Base-by-base conservation (phyloP, 2,113 vertebrate species). In the Daphoenositta chrysoptera region DNA sequence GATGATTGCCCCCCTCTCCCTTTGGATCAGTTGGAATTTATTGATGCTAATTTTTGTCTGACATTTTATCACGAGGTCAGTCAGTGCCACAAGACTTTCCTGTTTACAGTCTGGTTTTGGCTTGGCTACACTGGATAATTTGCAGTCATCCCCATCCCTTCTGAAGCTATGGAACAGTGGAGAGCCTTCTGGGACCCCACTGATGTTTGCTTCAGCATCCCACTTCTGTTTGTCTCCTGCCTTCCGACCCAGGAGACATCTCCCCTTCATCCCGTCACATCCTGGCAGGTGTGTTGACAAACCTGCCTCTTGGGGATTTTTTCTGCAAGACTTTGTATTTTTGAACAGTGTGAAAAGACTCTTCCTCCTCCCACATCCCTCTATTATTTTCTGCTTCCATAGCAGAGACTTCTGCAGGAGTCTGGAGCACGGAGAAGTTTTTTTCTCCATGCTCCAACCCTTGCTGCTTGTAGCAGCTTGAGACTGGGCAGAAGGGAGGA, bases 311-410 rank as follows among this genome's bases (percentile, higher is more conserved):
- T 0, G 5, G 90, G 79, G 9, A 26, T 92, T 73, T 54, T 88
- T 92, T 73, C 89, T 70, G 42, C 42, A 50, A 83, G 86, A 35
- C 90, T 95, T 87, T 92, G 83, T 89, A 11, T 54, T 68, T 83
- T 30, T 37, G 47, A 91, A 5, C 57, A 42, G 28, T 58, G 50
- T 63, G 68, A 89, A 87, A 79, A 73, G 76, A 28, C 76, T 90
- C 79, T 93, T 94, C 85, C 94, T 92, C 93, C 93, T 87, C 92
- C 94, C 77, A 94, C 76, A 6, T 22, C 64, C 89, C 80, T 69
- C 85, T 94, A 47, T 94, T 94, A 60, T 92, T 66, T 88, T 83
- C 71, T 90, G 60, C 88, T 90, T 48, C 84, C 94, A 18, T 48
- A 51, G 72, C 42, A 89, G 48, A 65, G 91, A n/a, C 15, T 77